These are phyloP conservation scores for Malurus splendens DNA, from an alignment of 2,797 vertebrate genomes.

Conservation along the genomic window DNA sequence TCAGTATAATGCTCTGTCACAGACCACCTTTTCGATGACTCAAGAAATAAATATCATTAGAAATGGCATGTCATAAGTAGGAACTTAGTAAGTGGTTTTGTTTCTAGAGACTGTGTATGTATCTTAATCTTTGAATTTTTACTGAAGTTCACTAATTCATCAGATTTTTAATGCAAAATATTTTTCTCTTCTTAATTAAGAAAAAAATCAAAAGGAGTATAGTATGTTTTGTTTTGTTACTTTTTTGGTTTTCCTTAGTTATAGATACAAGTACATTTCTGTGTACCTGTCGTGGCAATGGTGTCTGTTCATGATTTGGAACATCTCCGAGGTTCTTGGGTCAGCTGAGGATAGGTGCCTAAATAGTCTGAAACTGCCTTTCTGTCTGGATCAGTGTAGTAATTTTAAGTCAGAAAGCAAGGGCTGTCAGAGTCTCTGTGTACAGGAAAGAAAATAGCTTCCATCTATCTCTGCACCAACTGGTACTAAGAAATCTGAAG, in stretches of 20 bases:
- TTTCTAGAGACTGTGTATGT: background rate
- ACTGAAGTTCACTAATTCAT: background rate
- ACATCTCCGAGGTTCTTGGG: background rate
- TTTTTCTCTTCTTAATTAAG: background rate
- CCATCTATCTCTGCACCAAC: background rate
- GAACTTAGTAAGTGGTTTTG: background rate
- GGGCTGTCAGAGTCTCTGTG: background rate
- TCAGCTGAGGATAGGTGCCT: background rate
- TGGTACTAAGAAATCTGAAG: background rate
- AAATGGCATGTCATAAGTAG: background rate
- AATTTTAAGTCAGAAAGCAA: background rate
- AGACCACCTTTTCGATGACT: background rate
- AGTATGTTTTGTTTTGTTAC: background rate
- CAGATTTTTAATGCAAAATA: accelerated
- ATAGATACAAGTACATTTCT: background rate
- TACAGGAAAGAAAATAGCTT: background rate
- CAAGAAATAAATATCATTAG: background rate
- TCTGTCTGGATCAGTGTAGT: background rate
- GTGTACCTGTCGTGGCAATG: background rate
- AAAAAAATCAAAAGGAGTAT: accelerated
- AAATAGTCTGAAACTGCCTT: background rate
- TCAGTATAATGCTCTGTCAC: background rate
- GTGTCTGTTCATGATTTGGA: background rate
- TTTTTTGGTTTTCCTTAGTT: background rate
- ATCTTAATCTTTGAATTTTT: background rate